These are phyloP conservation scores for Champsocephalus esox DNA, from an alignment of 2,797 vertebrate species.

Conservation along the genomic window DNA sequence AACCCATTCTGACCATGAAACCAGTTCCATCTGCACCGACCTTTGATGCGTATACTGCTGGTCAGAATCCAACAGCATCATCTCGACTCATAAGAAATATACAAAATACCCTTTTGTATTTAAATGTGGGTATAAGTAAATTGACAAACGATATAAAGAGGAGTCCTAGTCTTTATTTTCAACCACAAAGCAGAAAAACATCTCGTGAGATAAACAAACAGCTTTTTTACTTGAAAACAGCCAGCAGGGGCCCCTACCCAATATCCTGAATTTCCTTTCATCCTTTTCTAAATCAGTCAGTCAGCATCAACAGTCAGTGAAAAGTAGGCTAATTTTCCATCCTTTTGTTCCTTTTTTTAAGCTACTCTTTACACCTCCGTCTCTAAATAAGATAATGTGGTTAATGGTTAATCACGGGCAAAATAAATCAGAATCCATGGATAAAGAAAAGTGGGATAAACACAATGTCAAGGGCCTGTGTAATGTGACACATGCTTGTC, in stretches of 20 bases:
- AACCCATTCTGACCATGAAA: constrained; percentile 23
- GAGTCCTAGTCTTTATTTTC: not conserved
- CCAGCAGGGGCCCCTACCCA: not conserved
- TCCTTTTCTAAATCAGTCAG: constrained; percentile 16
- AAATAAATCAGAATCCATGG: constrained; percentile 19
- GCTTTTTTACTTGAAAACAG: not conserved
- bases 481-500: constrained; percentile 3
- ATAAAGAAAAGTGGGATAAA: constrained; percentile 18
- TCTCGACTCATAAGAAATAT: not conserved
- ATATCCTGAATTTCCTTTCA: not conserved
- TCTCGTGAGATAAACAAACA: constrained; percentile 13
- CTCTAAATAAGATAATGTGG: not conserved
- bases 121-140: constrained; percentile 8
- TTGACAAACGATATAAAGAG: not conserved
- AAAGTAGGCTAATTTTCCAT: constrained; percentile 5
- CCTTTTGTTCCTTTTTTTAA: constrained; percentile 1
- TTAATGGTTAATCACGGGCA: not conserved
- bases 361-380: constrained; percentile 13
- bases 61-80: constrained; percentile 11
- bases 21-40: constrained; percentile 8
- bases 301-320: too few relatives aligned
- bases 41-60: not conserved
- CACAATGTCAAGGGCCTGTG: constrained; percentile 15
- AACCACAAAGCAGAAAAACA: constrained; percentile 8
- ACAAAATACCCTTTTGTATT: not conserved